A percentile compares a stretch with the other conserved stretches of the same genome.
These are phyloP conservation scores for Bucco capensis DNA, from an alignment of 2,113 vertebrate genomes.

Conservation along the genomic window DNA sequence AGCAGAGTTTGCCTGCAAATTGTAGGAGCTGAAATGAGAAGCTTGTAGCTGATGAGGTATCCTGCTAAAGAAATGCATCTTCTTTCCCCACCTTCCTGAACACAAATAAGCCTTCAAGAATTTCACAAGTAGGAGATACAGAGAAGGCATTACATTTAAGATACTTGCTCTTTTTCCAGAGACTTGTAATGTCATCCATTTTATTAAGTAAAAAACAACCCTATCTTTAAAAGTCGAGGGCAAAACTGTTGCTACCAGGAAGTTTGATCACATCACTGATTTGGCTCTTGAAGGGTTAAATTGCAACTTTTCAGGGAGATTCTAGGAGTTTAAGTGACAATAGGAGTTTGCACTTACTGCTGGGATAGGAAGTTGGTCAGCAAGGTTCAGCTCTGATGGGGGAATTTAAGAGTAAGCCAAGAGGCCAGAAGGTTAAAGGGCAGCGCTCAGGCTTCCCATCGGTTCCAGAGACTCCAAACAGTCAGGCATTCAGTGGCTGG, in stretches of 20 bases:
- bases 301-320: background rate
- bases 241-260: background rate
- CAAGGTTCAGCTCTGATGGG: conserved; percentile 24
- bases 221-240: background rate
- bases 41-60: background rate
- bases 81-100: background rate
- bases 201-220: background rate
- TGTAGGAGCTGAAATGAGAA: background rate
- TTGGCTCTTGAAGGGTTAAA: background rate
- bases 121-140: background rate
- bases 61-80: background rate
- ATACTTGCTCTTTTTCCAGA: background rate
- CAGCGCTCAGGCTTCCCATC: conserved; percentile 18
- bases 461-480: conserved; percentile 7
- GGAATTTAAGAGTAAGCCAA: conserved; percentile 37
- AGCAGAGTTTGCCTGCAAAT: background rate
- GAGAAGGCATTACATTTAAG: background rate
- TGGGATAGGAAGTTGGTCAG: conserved; percentile 38
- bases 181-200: background rate
- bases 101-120: background rate
- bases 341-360: conserved; percentile 1
- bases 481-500: conserved; percentile 3
- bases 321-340: conserved; percentile 33
- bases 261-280: background rate
- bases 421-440: conserved; percentile 56